These are phyloP conservation scores for Drosophila eugracilis DNA, from an alignment of 1,140 invertebrate genomes.

Conservation along the genomic window DNA sequence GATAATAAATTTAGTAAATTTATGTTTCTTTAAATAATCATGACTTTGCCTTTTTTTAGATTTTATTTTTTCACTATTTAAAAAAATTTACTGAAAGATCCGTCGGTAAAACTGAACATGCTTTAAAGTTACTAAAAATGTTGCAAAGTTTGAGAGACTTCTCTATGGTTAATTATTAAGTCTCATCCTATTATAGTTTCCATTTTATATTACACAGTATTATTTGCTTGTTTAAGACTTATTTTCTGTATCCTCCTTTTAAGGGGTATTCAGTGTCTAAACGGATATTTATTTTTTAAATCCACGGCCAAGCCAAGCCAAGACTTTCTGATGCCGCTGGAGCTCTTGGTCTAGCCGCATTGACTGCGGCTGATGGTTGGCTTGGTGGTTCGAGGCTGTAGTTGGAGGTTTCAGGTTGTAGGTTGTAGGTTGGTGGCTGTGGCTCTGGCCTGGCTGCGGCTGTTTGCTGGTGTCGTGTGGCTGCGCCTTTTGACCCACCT, in stretches of 20 bases:
- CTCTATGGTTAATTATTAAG: no score
- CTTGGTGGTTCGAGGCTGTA: conserved; percentile 3
- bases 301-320: conserved; percentile 10
- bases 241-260: no score
- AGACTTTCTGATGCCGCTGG: conserved; percentile 29
- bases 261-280: conserved; percentile 5
- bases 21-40: background rate
- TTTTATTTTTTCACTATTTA: no score
- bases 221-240: no score
- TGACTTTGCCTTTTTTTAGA: background rate
- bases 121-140: no score
- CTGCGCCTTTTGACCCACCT: conserved; percentile 76
- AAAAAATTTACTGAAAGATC: no score
- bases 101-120: no score
- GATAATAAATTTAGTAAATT: background rate
- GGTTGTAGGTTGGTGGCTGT: conserved; percentile 30
- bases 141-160: no score
- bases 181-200: no score
- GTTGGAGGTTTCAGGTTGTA: conserved; percentile 5
- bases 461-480: conserved; percentile 56
- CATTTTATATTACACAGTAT: no score
- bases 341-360: conserved; percentile 49
- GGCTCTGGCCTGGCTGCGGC: conserved; percentile 54
- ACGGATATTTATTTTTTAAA: background rate
- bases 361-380: conserved; percentile 25